Conservation (phyloP, 2,888 invertebrate species). For the Lithosia quadra region DNA sequence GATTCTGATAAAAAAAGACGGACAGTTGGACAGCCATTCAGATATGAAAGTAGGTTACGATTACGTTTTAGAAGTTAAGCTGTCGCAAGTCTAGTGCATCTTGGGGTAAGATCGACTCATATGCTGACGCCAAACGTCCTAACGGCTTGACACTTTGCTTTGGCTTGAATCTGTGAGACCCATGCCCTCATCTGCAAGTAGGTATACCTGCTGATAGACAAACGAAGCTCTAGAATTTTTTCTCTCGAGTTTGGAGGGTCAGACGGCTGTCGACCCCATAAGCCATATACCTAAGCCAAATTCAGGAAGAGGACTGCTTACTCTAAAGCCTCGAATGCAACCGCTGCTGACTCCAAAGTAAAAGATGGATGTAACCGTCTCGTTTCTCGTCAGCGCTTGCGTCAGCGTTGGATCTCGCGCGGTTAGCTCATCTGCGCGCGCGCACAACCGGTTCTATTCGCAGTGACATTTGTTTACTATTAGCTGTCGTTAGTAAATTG, state of each 20-base stretch:
- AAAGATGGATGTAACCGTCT: not conserved
- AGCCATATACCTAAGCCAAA: no score
- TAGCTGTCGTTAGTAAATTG: conserved; percentile 12
- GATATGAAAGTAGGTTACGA: conserved; percentile 4
- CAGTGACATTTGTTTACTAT: conserved; percentile 51
- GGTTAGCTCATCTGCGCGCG: conserved; percentile 51
- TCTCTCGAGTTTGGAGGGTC: not conserved
- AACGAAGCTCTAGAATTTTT: not conserved
- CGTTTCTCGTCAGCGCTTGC: conserved; percentile 39
- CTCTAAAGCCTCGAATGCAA: no score
- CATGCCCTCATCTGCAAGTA: not conserved
- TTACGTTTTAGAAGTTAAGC: not conserved
- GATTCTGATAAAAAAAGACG: not conserved
- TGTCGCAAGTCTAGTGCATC: not conserved
- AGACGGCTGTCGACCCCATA: no score
- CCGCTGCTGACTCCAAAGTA: not conserved
- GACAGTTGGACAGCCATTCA: not conserved
- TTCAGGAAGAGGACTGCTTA: no score
- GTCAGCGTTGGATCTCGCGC: conserved; percentile 40
- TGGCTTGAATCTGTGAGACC: not conserved
- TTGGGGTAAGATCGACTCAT: not conserved
- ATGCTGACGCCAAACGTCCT: no score
- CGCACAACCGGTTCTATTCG: conserved; percentile 46
- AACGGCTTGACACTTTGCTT: no score
- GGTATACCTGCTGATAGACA: not conserved